A percentile compares a stretch with the other conserved stretches of the same genome.
Conservation (phyloP, 2,888 invertebrate species). For the Thymelicus lineola region DNA sequence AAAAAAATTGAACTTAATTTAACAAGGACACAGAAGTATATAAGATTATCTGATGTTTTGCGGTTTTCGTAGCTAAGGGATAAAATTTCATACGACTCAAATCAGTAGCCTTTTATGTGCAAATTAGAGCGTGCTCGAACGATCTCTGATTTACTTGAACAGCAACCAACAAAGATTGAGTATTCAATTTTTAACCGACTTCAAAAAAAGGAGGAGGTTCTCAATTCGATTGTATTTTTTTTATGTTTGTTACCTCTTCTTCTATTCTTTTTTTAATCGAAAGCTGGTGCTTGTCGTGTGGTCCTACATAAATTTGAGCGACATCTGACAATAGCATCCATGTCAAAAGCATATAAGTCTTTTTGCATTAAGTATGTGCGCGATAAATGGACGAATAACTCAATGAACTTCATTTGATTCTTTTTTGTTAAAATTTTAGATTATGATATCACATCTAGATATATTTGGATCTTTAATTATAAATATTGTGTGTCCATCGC, state of each 20-base stretch:
- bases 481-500: constrained; percentile 58
- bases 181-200: not conserved
- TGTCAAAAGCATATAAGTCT: no score
- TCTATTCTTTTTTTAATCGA: no score
- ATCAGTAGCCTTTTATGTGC: constrained; percentile 36
- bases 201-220: no score
- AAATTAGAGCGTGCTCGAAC: constrained; percentile 28
- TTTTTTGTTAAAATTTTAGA: no score
- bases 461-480: constrained; percentile 51
- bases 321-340: no score
- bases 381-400: no score
- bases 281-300: no score
- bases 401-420: no score
- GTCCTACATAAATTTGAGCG: no score
- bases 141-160: constrained; percentile 10
- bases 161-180: not conserved
- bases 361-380: no score
- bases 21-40: constrained; percentile 23
- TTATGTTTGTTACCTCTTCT: no score
- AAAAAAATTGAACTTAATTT: constrained; percentile 16
- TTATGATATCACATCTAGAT: constrained; percentile 54
- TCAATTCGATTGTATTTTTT: no score
- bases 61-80: constrained; percentile 27
- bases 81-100: constrained; percentile 30
- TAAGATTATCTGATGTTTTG: constrained; percentile 34